Percentiles rank a stretch among this genome's conserved stretches.
These are phyloP conservation scores for Furnarius figulus DNA, from an alignment of 2,113 vertebrate genomes.

Conservation along the genomic window DNA sequence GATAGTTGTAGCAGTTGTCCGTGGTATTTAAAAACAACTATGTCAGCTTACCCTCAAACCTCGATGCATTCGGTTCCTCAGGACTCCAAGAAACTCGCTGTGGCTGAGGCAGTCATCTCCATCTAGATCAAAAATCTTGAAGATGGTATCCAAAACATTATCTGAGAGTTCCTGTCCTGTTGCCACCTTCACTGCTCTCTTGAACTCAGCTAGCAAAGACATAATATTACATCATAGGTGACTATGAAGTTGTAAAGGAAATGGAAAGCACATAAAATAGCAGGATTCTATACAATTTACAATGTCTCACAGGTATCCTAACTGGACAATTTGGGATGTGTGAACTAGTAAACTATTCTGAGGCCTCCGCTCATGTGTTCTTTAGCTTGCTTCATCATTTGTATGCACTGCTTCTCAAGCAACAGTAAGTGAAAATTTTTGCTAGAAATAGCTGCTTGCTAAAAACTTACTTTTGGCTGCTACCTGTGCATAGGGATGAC, in stretches of 20 bases:
- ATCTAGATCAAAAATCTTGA: conserved; percentile 96
- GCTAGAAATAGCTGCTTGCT: not conserved
- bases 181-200: conserved; percentile 92
- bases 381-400: not conserved
- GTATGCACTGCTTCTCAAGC: not conserved
- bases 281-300: not conserved
- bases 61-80: conserved; percentile 90
- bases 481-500: not conserved
- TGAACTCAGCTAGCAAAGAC: conserved; percentile 86
- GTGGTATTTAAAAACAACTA: not conserved
- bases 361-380: not conserved
- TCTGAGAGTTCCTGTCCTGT: conserved; percentile 93
- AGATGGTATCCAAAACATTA: conserved; percentile 92
- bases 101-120: conserved; percentile 95
- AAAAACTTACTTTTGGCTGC: not conserved
- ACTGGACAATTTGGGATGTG: not conserved
- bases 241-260: not conserved
- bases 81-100: conserved; percentile 89
- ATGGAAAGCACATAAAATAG: not conserved
- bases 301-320: not conserved
- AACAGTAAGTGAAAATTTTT: not conserved
- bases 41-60: conserved; percentile 85
- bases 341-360: not conserved
- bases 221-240: conserved; percentile 14
- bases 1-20: not conserved